Base-by-base conservation (phyloP, 2,113 vertebrate genomes). In the Sapayoa aenigma region DNA sequence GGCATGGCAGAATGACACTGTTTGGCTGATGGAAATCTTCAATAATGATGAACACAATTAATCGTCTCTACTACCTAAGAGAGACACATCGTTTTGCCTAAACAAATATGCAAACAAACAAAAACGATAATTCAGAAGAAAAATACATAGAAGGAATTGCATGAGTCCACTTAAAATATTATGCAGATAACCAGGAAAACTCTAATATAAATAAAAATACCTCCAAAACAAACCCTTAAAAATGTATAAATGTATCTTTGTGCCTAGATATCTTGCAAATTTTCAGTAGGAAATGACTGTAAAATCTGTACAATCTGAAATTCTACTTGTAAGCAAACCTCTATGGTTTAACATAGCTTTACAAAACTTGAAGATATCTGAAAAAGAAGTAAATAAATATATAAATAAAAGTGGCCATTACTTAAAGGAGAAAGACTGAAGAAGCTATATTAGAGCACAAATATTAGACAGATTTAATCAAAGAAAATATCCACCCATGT, bases 131-230 rank as follows among this genome's bases (percentile, higher is more conserved):
- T 3, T 39, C 5, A 15, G 27, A 92, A 55, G 16, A 69, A 69
- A 91, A 77, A 25, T 12, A 55, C 20, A 59, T 4, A 28, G 31
- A 72, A 63, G 31, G 41, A 71, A 37, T 62, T 39, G 20, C n/a
- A 37, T 2, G 24, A 20, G 15, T n/a, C 30, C 1, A 12, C 28
- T 56, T 71, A 85, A 92, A 74, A 71, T 15, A 6, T 11, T 56
- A 49, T 15, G 8, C 14, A 50, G n/a, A 60, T 0, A 0, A 75
- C 24, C 75, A 52, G 11, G 5, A 55, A 47, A 23, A 28, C 2
- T 1, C 5, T 27, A 5, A 25, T 39, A 25, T 24, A 41, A 5
- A 27, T 8, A 30, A 30, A 20, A 53, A 11, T 12, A 1, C 16
- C 3, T 6, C 11, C 1, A 35, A 76, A 49, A 76, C 33, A 8